These are phyloP conservation scores for Ophion obscuratus DNA, from an alignment of 2,888 invertebrate species.

Conservation along the genomic window DNA sequence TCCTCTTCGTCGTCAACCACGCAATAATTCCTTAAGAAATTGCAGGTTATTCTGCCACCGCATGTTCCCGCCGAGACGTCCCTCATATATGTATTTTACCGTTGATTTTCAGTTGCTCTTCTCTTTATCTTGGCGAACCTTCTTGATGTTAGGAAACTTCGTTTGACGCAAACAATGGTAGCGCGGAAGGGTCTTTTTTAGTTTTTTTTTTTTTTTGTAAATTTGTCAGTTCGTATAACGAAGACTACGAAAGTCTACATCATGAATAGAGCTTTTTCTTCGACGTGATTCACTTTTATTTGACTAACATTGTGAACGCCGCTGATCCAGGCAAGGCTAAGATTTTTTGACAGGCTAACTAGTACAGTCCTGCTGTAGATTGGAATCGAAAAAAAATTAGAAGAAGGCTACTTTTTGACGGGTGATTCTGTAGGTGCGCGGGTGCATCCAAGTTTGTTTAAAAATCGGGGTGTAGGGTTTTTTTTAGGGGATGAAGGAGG, in stretches of 20 bases:
- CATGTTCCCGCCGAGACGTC: constrained; percentile 63
- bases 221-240: constrained; percentile 33
- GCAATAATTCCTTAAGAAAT: constrained; percentile 58
- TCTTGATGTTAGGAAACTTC: constrained; percentile 46
- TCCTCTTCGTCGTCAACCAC: constrained; percentile 40
- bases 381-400: too few relatives aligned
- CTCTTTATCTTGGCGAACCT: constrained; percentile 6
- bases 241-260: constrained; percentile 20
- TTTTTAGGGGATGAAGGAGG: too few relatives aligned
- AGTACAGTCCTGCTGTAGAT: too few relatives aligned
- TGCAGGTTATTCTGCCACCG: constrained; percentile 63
- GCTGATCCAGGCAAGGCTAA: background rate
- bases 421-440: too few relatives aligned
- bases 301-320: background rate
- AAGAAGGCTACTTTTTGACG: too few relatives aligned
- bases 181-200: constrained; percentile 7
- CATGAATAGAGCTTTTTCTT: constrained; percentile 43
- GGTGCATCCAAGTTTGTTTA: too few relatives aligned
- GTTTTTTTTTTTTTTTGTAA: constrained; percentile 3
- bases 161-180: constrained; percentile 37
- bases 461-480: too few relatives aligned
- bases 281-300: background rate
- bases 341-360: background rate
- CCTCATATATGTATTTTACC: constrained; percentile 50
- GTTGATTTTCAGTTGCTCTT: constrained; percentile 6